A percentile compares a stretch with the other conserved stretches of the same genome.
Evolutionary conservation across 2,888 invertebrate genomes (phyloP).

Genomic region (Eupeodes latifasciatus): DNA sequence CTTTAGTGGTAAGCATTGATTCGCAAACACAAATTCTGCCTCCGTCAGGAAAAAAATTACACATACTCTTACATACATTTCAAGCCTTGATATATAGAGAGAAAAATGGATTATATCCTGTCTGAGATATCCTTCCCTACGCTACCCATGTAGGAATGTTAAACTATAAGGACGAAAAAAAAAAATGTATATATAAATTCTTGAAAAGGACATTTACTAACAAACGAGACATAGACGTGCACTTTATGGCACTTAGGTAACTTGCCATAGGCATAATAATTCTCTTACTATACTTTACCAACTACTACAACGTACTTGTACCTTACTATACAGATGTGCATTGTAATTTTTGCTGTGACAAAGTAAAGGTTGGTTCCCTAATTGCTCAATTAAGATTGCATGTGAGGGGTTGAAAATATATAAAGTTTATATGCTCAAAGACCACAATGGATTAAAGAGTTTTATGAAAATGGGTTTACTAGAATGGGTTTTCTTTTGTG

Average conservation of each 20-base stretch:
- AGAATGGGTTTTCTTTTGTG: neutral
- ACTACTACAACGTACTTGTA: no score
- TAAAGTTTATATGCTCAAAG: neutral
- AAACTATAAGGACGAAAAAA: neutral
- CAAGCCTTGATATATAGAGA: no score
- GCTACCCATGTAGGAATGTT: neutral
- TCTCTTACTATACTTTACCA: conserved; percentile 3
- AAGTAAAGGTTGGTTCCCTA: conserved; percentile 31
- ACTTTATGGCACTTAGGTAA: conserved; percentile 55
- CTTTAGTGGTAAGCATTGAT: conserved; percentile 52
- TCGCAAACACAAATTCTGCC: conserved; percentile 42
- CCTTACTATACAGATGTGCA: neutral
- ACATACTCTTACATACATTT: neutral
- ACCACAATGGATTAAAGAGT: conserved; percentile 21
- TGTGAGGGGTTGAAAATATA: neutral
- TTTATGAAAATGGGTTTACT: neutral
- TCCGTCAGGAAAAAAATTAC: conserved; percentile 8
- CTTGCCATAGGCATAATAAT: conserved; percentile 22
- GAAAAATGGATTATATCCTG: conserved; percentile 4
- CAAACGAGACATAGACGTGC: conserved; percentile 55
- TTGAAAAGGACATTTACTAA: conserved; percentile 42
- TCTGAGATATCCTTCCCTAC: no score
- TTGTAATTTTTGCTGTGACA: conserved; percentile 4
- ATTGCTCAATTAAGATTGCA: conserved; percentile 38
- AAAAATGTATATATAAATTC: neutral